phyloP scores from a whole-genome alignment of 2,888 invertebrate genomes.

The Polia nebulosa region DNA sequence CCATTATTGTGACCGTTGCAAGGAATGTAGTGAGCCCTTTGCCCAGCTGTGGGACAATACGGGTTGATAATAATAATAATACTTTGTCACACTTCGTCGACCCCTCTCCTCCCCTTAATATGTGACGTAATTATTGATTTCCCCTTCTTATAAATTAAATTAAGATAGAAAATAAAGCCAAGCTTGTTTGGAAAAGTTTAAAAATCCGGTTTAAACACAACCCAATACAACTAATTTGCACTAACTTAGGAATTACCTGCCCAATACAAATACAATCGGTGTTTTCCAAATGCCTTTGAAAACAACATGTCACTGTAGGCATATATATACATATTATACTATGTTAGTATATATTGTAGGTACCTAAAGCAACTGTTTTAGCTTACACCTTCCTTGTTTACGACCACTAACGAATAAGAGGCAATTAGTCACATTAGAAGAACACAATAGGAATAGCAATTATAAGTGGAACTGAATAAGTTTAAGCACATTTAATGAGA shows the following conservation, averaged over 20 bases:
- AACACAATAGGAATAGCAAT: constrained; percentile 48
- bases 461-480: constrained; percentile 28
- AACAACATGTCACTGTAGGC: neutral
- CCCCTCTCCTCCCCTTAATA: too few species aligned
- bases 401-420: constrained; percentile 23
- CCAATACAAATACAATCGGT: neutral
- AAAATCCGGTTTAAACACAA: too few species aligned
- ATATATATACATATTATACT: neutral
- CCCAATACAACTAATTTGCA: too few species aligned
- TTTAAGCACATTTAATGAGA: constrained; percentile 13
- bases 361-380: neutral
- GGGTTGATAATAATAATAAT: too few species aligned
- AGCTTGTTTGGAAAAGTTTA: too few species aligned
- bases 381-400: constrained; percentile 36
- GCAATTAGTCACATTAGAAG: constrained; percentile 44
- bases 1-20: too few species aligned
- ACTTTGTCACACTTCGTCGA: too few species aligned
- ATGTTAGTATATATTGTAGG: neutral
- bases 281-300: constrained; percentile 10
- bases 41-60: too few species aligned
- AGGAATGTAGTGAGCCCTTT: too few species aligned
- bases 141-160: too few species aligned
- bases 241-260: neutral
- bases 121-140: too few species aligned
- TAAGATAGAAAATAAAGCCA: too few species aligned